A percentile compares a stretch with the other conserved stretches of the same genome.
phyloP scores from a whole-genome alignment of 2,113 vertebrate genomes.

The Danio rerio region DNA sequence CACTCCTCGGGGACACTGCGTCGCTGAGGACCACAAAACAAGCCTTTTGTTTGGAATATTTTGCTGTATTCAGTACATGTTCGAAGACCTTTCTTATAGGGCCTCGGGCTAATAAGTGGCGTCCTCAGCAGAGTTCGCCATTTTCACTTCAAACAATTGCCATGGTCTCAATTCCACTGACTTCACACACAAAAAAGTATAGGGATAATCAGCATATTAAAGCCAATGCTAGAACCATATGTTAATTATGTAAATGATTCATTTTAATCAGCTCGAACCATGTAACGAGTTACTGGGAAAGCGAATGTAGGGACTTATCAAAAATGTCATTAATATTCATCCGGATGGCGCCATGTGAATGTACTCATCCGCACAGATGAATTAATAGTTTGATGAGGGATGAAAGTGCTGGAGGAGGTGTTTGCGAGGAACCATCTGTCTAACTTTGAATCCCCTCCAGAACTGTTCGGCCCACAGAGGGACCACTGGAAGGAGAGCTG shows the following conservation, averaged over 20 bases:
- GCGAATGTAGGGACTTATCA: slow-evolving; percentile 93
- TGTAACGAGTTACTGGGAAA: slow-evolving; percentile 92
- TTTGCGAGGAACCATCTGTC: slow-evolving; percentile 88
- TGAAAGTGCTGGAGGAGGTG: slow-evolving; percentile 88
- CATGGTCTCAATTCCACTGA: slow-evolving; percentile 88
- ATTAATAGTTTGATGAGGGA: slow-evolving; percentile 95
- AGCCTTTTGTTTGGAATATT: slow-evolving; percentile 32
- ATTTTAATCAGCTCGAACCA: slow-evolving; percentile 96
- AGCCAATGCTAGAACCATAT: slow-evolving; percentile 94
- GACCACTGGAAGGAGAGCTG: slow-evolving; percentile 25
- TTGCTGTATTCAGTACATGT: slow-evolving; percentile 65
- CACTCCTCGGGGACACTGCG: slow-evolving; percentile 1
- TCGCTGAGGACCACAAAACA: slow-evolving; percentile 28
- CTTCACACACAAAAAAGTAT: slow-evolving; percentile 83
- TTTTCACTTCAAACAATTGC: slow-evolving; percentile 86
- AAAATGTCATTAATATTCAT: slow-evolving; percentile 98
- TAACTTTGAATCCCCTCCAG: slow-evolving; percentile 78
- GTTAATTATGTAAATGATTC: slow-evolving; percentile 99
- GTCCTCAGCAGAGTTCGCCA: slow-evolving; percentile 80
- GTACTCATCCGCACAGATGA: slow-evolving; percentile 91
- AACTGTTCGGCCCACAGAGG: slow-evolving; percentile 55
- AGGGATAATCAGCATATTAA: slow-evolving; percentile 95
- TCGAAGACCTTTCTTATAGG: slow-evolving; percentile 72
- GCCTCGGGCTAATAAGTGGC: slow-evolving; percentile 71
- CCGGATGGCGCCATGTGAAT: slow-evolving; percentile 82